Evolutionary conservation across 1,140 invertebrate genomes (phyloP), one percentile per base, ranked within the genome.

Genomic region (Drosophila ananassae): DNA sequence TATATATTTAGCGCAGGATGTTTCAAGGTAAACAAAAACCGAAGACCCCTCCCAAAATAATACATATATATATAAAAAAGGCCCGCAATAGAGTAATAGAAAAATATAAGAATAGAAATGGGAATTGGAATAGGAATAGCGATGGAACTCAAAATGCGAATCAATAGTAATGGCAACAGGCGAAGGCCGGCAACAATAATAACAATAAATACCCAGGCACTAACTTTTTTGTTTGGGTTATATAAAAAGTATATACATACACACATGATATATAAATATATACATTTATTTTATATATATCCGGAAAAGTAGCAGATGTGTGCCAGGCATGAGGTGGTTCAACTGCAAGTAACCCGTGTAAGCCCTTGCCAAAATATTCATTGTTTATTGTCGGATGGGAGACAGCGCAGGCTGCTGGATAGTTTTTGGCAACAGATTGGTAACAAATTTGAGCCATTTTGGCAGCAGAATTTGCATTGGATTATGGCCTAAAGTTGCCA

Each of bases 1-100:
- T 84, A 84, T 84, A 84, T 79, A 79, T 84, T 84, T 84, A 84
- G 80, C 73, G 47, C 80, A 84, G 80, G 73, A 79, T 77, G 58
- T 63, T 59, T 25, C 32, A 48, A 50, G 61, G 59, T 44, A 76
- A 77, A 67, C 54, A 76, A 56, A 51, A 74, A 37, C 24, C 13
- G 30, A 10, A 61, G 61, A 25, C 13, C 28, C 41, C 1, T 1
- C 22, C 4, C 9, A 25, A 21, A 57, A 28, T 2, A 30, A 24
- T 22, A 24, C 60, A 50, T 10, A 17, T 21, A 2, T 17, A 50
- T 8, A 30, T 4, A 12, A 32, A 8, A 17, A n/a, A 30, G 22
- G 53, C 10, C 9, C 41, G 34, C 17, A 55, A 67, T 44, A 21
- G n/a, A 44, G 34, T 48, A 73, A 78, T 60, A 64, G 46, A 52